Evolutionary conservation across 2,113 vertebrate species (phyloP), one percentile per base, ranked within the genome.

Genomic region (Suricata suricatta): DNA sequence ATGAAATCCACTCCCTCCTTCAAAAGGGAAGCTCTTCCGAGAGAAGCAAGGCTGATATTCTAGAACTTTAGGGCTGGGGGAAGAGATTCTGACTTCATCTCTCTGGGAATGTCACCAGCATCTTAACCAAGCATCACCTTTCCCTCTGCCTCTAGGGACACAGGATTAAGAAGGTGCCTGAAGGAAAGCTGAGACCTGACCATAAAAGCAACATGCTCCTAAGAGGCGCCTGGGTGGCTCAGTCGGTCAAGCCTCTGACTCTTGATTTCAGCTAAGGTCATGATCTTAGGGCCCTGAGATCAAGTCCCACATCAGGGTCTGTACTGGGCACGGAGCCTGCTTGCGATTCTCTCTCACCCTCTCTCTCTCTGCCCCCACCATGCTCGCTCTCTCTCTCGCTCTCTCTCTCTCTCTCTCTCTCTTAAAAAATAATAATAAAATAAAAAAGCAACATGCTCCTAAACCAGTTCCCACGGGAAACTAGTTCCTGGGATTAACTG

Each of bases 1-100:
- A 0, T 11, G 33, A 88, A 96, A 96, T 97, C 85, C 41, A 69
- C 96, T 91, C 96, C 64, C 90, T 98, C 69, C 81, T 23, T 3
- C 27, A 35, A 72, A 76, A 71, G 57, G 23, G 86, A 82, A 88
- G 33, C 9, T 60, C 57, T 60, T 66, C 72, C 0, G 14, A 50
- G 0, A 84, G 33, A 38, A 95, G 38, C 38, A 80, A 33, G 15
- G n/a, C 6, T 52, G 63, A 76, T 27, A 21, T 16, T 27, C 72
- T 50, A 71, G 21, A 87, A 50, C 31, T 35, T 14, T 23, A 82
- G 38, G 38, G 44, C 35, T 52, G 15, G 8, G 35, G 52, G 27
- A 57, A 90, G 41, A 85, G 41, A 72, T 38, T 35, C 38, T 80
- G 77, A 79, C 41, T 79, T 87, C 31, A 52, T 74, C 66, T 60